phyloP scores from a whole-genome alignment of 2,888 invertebrate genomes.

The Macrosiphum euphorbiae region DNA sequence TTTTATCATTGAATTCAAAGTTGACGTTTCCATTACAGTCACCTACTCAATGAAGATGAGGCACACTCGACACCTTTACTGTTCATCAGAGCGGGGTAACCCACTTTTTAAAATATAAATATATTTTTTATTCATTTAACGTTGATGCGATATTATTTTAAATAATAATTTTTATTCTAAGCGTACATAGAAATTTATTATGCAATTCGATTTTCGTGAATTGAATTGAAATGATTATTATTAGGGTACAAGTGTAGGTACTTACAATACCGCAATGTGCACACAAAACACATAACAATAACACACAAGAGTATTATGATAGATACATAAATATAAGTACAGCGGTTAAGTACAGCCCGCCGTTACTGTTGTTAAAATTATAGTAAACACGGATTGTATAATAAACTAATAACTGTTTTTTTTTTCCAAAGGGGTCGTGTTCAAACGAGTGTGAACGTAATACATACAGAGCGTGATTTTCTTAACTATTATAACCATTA shows the following conservation, averaged over 20 bases:
- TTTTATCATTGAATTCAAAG: background rate
- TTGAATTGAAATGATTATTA: background rate
- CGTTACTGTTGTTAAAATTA: constrained; percentile 1
- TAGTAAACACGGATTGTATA: background rate
- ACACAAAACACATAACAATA: background rate
- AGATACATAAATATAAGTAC: background rate
- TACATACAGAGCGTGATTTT: background rate
- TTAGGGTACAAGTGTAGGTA: background rate
- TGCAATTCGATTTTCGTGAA: background rate
- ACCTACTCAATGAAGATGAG: background rate
- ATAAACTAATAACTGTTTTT: constrained; percentile 29
- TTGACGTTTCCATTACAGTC: background rate
- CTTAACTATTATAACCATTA: background rate
- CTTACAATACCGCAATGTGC: background rate
- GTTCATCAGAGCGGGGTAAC: background rate
- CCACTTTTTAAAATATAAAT: background rate
- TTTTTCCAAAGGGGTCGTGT: background rate
- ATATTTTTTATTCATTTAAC: background rate
- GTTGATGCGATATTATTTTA: background rate
- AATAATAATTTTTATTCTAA: background rate
- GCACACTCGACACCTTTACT: background rate
- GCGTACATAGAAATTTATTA: background rate
- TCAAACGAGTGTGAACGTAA: background rate
- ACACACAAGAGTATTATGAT: background rate
- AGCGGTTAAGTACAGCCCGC: background rate